These are phyloP conservation scores for Wasmannia auropunctata DNA, from an alignment of 1,140 invertebrate species.

Conservation along the genomic window DNA sequence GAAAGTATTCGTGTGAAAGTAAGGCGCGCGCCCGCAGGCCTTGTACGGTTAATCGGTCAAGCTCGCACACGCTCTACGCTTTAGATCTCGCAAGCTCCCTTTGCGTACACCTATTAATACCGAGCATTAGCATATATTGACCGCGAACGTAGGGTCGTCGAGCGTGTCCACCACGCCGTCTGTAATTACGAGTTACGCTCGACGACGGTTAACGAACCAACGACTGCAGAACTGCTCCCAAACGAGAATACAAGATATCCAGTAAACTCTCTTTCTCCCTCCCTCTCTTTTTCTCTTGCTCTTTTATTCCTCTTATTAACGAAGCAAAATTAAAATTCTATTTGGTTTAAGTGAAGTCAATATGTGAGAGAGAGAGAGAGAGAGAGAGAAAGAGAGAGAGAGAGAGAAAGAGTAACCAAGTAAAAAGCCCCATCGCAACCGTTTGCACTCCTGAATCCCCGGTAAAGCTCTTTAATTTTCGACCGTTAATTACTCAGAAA, in stretches of 20 bases:
- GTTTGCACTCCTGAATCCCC: not conserved
- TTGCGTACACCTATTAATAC: slow-evolving; percentile 59
- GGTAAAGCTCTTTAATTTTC: slow-evolving; percentile 30
- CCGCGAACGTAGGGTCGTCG: slow-evolving; percentile 65
- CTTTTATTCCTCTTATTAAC: slow-evolving; percentile 1
- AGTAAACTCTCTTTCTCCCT: not conserved
- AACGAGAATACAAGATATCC: slow-evolving; percentile 23
- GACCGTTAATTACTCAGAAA: not conserved
- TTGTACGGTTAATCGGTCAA: slow-evolving; percentile 50
- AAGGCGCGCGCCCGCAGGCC: not conserved
- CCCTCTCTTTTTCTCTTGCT: slow-evolving; percentile 20
- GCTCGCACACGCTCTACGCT: slow-evolving; percentile 38
- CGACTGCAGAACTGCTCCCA: slow-evolving; percentile 41
- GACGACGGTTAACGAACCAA: slow-evolving; percentile 65
- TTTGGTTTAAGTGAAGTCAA: not conserved
- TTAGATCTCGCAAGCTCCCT: slow-evolving; percentile 10
- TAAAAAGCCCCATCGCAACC: not conserved
- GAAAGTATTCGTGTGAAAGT: not conserved
- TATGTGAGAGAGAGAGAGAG: too few relatives aligned
- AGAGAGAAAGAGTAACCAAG: too few relatives aligned
- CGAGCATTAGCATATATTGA: slow-evolving; percentile 72
- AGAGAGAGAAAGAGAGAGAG: too few relatives aligned
- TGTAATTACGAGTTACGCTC: slow-evolving; percentile 77
- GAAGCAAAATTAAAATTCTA: slow-evolving; percentile 49
- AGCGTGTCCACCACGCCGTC: slow-evolving; percentile 72